Evolutionary conservation across 2,797 vertebrate species (phyloP).

Genomic region (Parauchenoglanis ngamensis): DNA sequence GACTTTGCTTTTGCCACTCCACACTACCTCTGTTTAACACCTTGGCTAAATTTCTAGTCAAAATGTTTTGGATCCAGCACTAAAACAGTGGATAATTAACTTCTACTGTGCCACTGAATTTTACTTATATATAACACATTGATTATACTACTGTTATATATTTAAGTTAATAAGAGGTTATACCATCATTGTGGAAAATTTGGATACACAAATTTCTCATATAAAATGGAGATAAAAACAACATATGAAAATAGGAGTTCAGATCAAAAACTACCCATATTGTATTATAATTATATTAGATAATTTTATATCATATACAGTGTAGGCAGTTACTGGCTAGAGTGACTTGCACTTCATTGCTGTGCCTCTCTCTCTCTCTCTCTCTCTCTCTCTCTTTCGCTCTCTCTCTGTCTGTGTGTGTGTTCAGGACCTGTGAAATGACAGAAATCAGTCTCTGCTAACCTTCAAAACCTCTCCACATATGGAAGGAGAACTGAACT

Average conservation of each 20-base stretch:
- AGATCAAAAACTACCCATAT: background rate
- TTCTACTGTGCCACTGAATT: background rate
- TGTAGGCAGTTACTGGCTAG: background rate
- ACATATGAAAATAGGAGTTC: background rate
- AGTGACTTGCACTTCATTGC: slow-evolving; percentile 34
- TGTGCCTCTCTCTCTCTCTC: slow-evolving; percentile 12
- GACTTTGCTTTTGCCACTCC: background rate
- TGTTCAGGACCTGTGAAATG: background rate
- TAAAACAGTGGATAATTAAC: background rate
- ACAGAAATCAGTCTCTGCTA: background rate
- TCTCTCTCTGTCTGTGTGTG: background rate
- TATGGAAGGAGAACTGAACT: slow-evolving; percentile 23
- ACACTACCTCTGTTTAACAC: background rate
- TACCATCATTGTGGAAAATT: background rate
- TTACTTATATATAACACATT: background rate
- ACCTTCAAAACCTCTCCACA: slow-evolving; percentile 16
- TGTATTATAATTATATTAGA: background rate
- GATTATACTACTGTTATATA: background rate
- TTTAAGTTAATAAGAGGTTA: background rate
- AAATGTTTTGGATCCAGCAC: background rate
- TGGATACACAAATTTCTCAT: background rate
- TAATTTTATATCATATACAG: background rate
- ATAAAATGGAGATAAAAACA: background rate
- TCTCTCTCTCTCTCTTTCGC: background rate
- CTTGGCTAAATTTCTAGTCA: background rate